Conservation (phyloP, 2,888 invertebrate species). For the Mesorhabditis belari region DNA sequence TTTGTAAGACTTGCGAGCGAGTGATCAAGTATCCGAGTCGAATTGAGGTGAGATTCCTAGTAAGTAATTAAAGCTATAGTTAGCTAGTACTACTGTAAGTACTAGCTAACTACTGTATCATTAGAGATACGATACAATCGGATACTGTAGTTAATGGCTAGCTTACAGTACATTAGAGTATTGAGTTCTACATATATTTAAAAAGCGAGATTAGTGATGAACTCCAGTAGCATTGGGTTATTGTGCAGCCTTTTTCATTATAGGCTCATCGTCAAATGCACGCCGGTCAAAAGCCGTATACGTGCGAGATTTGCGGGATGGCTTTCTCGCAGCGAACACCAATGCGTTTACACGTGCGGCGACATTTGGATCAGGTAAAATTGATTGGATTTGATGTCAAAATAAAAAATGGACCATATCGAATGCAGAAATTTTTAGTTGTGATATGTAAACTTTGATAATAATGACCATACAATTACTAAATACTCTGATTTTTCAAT, state of each 20-base stretch:
- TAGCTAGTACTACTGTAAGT: too few species aligned
- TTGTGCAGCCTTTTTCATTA: neutral
- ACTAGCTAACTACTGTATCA: too few species aligned
- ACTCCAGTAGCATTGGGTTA: neutral
- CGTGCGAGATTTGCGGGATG: slow-evolving; percentile 41
- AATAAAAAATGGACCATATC: too few species aligned
- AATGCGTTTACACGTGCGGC: slow-evolving; percentile 36
- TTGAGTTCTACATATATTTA: neutral
- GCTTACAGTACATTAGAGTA: neutral
- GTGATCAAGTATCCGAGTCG: slow-evolving; percentile 43
- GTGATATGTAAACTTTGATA: too few species aligned
- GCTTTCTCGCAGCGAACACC: slow-evolving; percentile 40
- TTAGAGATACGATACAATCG: too few species aligned
- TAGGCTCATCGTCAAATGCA: slow-evolving; percentile 43
- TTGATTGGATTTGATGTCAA: too few species aligned
- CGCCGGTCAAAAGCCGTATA: slow-evolving; percentile 41
- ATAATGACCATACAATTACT: neutral
- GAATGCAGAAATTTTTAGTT: too few species aligned
- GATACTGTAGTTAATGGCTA: too few species aligned
- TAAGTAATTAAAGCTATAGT: neutral
- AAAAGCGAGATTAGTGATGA: neutral
- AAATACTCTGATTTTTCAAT: neutral
- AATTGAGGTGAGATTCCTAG: slow-evolving; percentile 19
- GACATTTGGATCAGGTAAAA: slow-evolving; percentile 35
- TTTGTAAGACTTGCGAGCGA: slow-evolving; percentile 38